These are phyloP conservation scores for Karalla daura DNA, from an alignment of 2,797 vertebrate species.

Conservation along the genomic window DNA sequence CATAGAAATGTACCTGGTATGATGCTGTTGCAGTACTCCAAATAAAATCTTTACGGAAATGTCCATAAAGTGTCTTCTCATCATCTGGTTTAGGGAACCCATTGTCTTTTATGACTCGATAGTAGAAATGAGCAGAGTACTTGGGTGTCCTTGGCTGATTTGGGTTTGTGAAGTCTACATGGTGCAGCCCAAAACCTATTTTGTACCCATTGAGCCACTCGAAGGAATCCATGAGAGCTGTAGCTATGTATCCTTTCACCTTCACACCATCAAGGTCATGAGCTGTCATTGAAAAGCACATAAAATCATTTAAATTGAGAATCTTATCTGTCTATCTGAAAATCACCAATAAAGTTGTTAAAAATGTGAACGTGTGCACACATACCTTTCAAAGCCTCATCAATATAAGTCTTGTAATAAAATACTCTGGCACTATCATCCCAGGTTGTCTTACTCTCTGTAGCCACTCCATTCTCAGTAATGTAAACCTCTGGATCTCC, in stretches of 20 bases:
- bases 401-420: constrained; percentile 92
- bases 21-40: constrained; percentile 93
- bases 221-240: constrained; percentile 93
- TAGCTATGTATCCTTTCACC: constrained; percentile 87
- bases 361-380: not conserved
- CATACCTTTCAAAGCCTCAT: constrained; percentile 90
- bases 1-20: constrained; percentile 85
- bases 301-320: not conserved
- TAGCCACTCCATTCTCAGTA: constrained; percentile 90
- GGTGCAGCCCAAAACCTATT: constrained; percentile 89
- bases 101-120: constrained; percentile 87
- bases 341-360: not conserved
- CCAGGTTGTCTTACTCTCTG: constrained; percentile 33
- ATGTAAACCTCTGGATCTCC: constrained; percentile 90
- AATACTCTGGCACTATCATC: constrained; percentile 88
- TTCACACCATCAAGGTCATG: constrained; percentile 89
- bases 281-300: constrained; percentile 80
- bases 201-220: constrained; percentile 92
- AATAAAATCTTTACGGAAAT: constrained; percentile 87
- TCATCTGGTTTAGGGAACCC: constrained; percentile 87
- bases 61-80: constrained; percentile 86
- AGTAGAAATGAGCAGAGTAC: constrained; percentile 88
- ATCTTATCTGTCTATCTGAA: not conserved
- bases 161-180: constrained; percentile 87
- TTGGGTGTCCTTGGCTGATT: constrained; percentile 89